Percentiles rank a stretch among this genome's conserved stretches.
These are phyloP conservation scores for Cydia fagiglandana DNA, from an alignment of 1,140 invertebrate species.

Conservation along the genomic window DNA sequence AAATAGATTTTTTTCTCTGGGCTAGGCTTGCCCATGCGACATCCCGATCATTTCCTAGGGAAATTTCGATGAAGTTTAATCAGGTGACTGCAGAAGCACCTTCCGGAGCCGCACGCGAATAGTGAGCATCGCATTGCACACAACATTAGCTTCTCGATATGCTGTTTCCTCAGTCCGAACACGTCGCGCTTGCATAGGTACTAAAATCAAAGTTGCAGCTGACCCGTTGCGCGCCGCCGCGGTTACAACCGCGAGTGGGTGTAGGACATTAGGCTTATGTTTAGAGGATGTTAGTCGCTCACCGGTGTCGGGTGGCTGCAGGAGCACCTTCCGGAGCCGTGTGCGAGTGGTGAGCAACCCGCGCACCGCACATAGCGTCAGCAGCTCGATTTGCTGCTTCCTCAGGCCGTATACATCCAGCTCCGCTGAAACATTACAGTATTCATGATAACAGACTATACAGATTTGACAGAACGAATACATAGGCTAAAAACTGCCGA, in stretches of 20 bases:
- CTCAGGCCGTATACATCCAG: slow-evolving; percentile 68
- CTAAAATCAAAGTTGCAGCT: no score
- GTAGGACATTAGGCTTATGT: no score
- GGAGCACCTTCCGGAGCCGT: slow-evolving; percentile 66
- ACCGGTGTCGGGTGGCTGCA: slow-evolving; percentile 68
- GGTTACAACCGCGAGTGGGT: no score
- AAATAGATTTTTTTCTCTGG: no score
- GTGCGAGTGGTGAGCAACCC: slow-evolving; percentile 70
- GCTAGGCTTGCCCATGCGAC: no score
- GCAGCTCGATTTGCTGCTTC: slow-evolving; percentile 74
- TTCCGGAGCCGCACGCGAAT: slow-evolving; percentile 68
- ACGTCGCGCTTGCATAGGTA: no score
- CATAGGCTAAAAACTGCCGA: no score
- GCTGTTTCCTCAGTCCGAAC: slow-evolving; percentile 67
- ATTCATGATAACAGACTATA: not conserved
- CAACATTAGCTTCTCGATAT: slow-evolving; percentile 68
- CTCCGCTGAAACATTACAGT: slow-evolving; percentile 54
- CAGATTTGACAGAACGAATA: no score
- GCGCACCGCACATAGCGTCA: slow-evolving; percentile 68
- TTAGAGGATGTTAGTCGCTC: not conserved
- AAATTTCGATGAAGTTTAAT: slow-evolving; percentile 30
- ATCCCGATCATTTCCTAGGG: no score
- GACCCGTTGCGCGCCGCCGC: no score
- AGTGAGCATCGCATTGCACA: slow-evolving; percentile 67
- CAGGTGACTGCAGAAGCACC: slow-evolving; percentile 69